Percentiles rank a stretch among this genome's conserved stretches.
phyloP scores from a whole-genome alignment of 2,113 vertebrate genomes.

The Sylvietta virens region DNA sequence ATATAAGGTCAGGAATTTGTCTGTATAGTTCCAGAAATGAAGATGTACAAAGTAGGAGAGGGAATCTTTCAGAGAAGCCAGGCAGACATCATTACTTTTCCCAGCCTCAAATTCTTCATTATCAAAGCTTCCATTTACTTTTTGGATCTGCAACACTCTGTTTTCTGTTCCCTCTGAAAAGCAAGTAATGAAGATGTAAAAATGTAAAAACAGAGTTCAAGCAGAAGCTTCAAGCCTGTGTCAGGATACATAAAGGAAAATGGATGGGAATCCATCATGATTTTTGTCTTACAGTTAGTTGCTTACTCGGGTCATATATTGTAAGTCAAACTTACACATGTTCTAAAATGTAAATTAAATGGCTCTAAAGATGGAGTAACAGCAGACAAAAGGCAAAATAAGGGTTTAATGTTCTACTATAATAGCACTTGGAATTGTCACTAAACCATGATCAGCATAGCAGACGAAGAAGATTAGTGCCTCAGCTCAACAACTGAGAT shows the following conservation, averaged over 20 bases:
- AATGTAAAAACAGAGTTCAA: neutral
- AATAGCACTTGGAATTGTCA: neutral
- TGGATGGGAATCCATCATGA: neutral
- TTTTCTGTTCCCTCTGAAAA: neutral
- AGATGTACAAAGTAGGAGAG: neutral
- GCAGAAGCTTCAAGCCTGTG: neutral
- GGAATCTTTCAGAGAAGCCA: neutral
- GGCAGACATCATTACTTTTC: neutral
- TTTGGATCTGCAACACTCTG: neutral
- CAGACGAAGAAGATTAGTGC: neutral
- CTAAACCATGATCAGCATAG: neutral
- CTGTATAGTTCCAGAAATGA: neutral
- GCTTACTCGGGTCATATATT: neutral
- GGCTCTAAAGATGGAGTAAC: neutral
- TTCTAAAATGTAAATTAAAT: neutral
- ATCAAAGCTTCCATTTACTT: neutral
- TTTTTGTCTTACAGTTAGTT: neutral
- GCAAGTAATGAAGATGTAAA: neutral
- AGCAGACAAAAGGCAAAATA: neutral
- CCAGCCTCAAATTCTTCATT: neutral
- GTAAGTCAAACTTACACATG: neutral
- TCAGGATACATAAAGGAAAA: neutral
- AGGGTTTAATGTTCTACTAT: neutral
- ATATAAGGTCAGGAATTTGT: neutral
- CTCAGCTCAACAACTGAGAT: neutral